Base-by-base conservation (phyloP, 2,888 invertebrate genomes). In the Nomada ruficornis region DNA sequence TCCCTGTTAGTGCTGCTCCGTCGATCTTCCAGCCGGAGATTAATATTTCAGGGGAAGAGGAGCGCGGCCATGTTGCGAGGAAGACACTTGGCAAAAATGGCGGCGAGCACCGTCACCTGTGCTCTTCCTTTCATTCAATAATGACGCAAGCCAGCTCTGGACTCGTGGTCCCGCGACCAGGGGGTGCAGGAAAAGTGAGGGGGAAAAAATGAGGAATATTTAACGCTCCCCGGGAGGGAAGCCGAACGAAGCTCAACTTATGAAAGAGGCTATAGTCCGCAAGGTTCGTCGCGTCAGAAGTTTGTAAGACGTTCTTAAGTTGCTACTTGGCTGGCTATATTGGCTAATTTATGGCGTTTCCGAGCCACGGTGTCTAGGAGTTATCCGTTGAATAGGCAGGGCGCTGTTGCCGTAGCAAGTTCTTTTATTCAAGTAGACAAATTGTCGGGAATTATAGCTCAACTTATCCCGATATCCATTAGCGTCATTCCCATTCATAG, bases 31-130 rank as follows among this genome's bases (percentile, higher is more conserved):
- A 55, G 62, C 57, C 29, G 65, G 57, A 64, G 78, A 87, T 85
- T 80, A 87, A 87, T 87, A 85, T 83, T 87, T 87, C 74, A 84
- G 64, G 73, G 42, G 69, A 77, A 59, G 64, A 29, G 60, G 69
- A 54, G 50, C 73, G 57, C 63, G 65, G 75, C 50, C 63, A 62
- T 70, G 70, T 78, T 67, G 67, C 70, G 77, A 69, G 80, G 81
- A 71, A 80, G 78, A 82, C 77, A 82, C 77, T 85, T 70, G 54
- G 74, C 54, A 42, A 85, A 83, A 86, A 80, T 64, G 69, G 57
- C 50, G 42, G 42, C 18, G 13, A 15, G 11, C 42, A 65, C 63
- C 44, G 18, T 64, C 54, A 81, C 64, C 54, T 65, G 65, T 60
- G 47, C 44, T 20, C 71, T 68, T 36, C 7, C 7, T 65, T 50